Base-by-base conservation (phyloP, 2,797 vertebrate genomes). In the Melanotaenia boesemani region DNA sequence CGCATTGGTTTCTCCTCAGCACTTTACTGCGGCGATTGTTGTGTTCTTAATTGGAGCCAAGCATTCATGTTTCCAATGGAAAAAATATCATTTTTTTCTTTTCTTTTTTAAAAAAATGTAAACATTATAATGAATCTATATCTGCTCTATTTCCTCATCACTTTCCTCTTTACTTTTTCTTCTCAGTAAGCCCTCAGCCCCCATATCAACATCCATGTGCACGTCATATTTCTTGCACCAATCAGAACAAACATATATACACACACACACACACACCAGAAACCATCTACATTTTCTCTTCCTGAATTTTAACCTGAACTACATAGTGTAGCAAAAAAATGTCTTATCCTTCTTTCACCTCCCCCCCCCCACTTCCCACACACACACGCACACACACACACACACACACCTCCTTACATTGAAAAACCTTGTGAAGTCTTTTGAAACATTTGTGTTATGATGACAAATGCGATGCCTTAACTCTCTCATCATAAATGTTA, bases 231-330 rank as follows among this genome's bases (percentile, higher is more conserved):
- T 90, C 83, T 82, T 67, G 89, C 88, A 81, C 70, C n/a, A 24
- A 79, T 83, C 50, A 77, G 41, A 76, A 63, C 30, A 18, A 71
- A 60, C 48, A 61, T 74, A 66, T 68, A 72, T 76, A 70, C 78
- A 30, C 28, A 71, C 60, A 71, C 77, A 68, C 72, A 76, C 57
- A 61, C 65, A 58, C 63, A 32, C 70, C 60, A 60, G 76, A 78
- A 80, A 74, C 57, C 82, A 71, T 88, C 90, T 88, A 87, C 75
- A 89, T 88, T 91, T 91, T 93, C 91, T 92, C 92, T 94, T 94
- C 92, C 94, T 93, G 87, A 92, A 94, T 93, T 74, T 82, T 82
- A 91, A 92, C 84, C 85, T 90, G 74, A 82, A 91, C 87, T 88
- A 82, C 89, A 92, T 81, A 89, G 84, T 89, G 89, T 76, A 91